Evolutionary conservation across 2,113 vertebrate species (phyloP).

Genomic region (Oenanthe melanoleuca): DNA sequence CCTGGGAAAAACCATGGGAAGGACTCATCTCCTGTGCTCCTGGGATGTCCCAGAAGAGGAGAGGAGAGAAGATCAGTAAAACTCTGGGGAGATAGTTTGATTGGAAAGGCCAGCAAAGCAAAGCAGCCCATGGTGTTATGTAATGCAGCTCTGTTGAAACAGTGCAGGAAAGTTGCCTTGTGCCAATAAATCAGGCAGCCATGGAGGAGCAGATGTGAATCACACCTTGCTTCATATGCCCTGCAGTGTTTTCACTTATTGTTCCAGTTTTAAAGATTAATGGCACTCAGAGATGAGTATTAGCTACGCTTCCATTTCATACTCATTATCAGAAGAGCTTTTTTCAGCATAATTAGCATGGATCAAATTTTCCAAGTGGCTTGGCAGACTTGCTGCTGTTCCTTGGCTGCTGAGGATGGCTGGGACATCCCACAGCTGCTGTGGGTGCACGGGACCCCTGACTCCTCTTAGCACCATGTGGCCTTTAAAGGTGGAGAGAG

Average conservation of each 20-base stretch:
- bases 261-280: constrained; percentile 66
- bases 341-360: constrained; percentile 37
- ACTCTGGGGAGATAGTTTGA: background rate
- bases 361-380: constrained; percentile 50
- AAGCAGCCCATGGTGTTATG: background rate
- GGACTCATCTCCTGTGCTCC: background rate
- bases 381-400: background rate
- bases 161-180: constrained; percentile 20
- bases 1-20: accelerated
- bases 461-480: accelerated
- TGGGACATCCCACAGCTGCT: background rate
- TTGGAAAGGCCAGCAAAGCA: background rate
- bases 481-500: background rate
- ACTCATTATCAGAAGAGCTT: constrained; percentile 56
- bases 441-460: accelerated
- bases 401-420: background rate
- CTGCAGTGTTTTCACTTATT: constrained; percentile 58
- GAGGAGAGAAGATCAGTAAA: background rate
- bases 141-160: constrained; percentile 59
- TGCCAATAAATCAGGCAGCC: constrained; percentile 59
- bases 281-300: constrained; percentile 51
- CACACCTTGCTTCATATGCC: constrained; percentile 72
- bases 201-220: constrained; percentile 59
- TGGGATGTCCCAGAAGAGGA: background rate
- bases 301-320: constrained; percentile 48